Evolutionary conservation across 2,888 invertebrate genomes (phyloP).

Genomic region (Macroteleia sp.): DNA sequence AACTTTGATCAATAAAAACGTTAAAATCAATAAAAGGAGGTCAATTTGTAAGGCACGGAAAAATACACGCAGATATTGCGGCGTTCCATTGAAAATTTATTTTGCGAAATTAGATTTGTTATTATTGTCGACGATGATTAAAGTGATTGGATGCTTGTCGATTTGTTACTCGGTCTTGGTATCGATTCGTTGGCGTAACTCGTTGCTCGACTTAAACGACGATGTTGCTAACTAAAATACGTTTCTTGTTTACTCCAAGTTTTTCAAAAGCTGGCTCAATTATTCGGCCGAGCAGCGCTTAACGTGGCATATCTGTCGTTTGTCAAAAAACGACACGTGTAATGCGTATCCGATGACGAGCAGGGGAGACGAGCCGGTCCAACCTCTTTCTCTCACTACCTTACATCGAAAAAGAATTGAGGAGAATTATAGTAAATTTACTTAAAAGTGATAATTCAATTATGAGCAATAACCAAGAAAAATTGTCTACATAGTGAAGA

Average conservation of each 20-base stretch:
- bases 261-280: conserved; percentile 9
- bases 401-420: no score
- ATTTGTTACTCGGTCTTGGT: conserved; percentile 1
- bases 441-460: no score
- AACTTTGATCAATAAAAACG: conserved; percentile 60
- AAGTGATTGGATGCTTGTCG: conserved; percentile 33
- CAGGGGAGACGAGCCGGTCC: not conserved
- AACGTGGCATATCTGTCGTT: not conserved
- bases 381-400: conserved; percentile 32
- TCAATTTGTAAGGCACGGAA: conserved; percentile 45
- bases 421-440: no score
- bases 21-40: conserved; percentile 49
- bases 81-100: conserved; percentile 37
- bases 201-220: not conserved
- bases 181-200: conserved; percentile 24
- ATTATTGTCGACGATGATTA: conserved; percentile 34
- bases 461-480: no score
- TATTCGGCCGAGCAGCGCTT: conserved; percentile 11
- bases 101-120: conserved; percentile 46
- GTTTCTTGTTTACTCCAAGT: not conserved
- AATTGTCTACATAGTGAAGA: no score
- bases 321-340: conserved; percentile 5
- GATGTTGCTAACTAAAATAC: conserved; percentile 9
- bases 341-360: conserved; percentile 3
- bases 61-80: conserved; percentile 44